Evolutionary conservation across 2,113 vertebrate genomes (phyloP).

Genomic region (Phalacrocorax brasilianus): DNA sequence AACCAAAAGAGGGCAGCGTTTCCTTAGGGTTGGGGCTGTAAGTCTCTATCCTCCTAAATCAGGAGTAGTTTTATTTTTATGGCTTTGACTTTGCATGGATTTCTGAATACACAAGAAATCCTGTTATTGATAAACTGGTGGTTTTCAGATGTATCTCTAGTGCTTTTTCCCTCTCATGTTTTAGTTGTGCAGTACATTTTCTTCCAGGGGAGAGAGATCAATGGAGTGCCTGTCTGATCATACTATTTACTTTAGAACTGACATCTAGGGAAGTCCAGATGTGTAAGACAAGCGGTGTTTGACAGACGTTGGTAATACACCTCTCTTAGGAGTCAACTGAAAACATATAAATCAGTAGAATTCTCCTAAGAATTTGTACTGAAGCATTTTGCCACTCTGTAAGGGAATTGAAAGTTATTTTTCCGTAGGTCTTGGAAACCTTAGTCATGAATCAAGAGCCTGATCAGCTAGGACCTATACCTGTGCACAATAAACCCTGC

Average conservation of each 20-base stretch:
- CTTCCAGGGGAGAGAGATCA: not conserved
- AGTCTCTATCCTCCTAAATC: not conserved
- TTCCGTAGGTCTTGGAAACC: not conserved
- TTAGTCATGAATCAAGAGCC: not conserved
- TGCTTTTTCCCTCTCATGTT: not conserved
- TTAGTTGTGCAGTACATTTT: not conserved
- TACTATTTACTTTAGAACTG: not conserved
- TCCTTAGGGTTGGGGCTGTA: not conserved
- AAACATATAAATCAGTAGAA: not conserved
- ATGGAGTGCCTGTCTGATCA: not conserved
- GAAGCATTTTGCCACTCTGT: not conserved
- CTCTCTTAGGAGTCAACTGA: not conserved
- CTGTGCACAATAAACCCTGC: not conserved
- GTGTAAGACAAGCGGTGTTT: not conserved
- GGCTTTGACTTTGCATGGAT: not conserved
- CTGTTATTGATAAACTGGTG: not conserved
- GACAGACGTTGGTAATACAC: not conserved
- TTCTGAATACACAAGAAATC: not conserved
- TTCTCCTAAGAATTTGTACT: not conserved
- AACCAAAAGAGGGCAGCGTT: slow-evolving; percentile 65
- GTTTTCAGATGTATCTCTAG: not conserved
- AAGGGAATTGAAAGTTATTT: not conserved
- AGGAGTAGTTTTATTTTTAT: not conserved
- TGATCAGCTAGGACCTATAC: not conserved
- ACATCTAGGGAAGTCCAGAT: not conserved